Percentiles rank a stretch among this genome's conserved stretches.
These are phyloP conservation scores for Asobara japonica DNA, from an alignment of 1,140 invertebrate genomes.

Conservation along the genomic window DNA sequence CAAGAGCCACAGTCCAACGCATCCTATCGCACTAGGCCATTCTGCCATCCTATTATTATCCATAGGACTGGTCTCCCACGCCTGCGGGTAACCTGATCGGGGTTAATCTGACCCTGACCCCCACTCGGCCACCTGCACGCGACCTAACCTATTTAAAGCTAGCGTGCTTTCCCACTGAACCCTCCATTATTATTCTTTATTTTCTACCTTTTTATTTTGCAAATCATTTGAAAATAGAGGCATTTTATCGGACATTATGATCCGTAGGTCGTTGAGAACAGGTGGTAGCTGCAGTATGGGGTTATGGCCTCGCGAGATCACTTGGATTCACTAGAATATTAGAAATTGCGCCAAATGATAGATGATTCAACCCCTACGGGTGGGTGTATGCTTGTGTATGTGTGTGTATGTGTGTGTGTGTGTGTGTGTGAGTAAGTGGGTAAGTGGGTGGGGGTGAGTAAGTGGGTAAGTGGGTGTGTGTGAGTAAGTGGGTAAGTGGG, in stretches of 20 bases:
- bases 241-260: not conserved
- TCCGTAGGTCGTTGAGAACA: not conserved
- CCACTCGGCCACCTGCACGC: constrained; percentile 47
- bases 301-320: not conserved
- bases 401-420: too few relatives aligned
- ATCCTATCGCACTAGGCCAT: constrained; percentile 37
- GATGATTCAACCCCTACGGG: too few relatives aligned
- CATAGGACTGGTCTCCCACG: constrained; percentile 62
- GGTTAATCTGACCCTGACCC: constrained; percentile 66
- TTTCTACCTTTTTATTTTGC: constrained; percentile 9
- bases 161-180: constrained; percentile 30
- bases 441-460: too few relatives aligned
- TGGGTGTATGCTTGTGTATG: too few relatives aligned
- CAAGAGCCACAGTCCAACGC: not conserved
- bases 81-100: constrained; percentile 63
- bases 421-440: too few relatives aligned
- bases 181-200: constrained; percentile 21
- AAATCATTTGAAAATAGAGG: not conserved
- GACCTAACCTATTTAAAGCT: constrained; percentile 29
- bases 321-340: not conserved
- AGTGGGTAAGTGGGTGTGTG: too few relatives aligned
- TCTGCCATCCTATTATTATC: constrained; percentile 62
- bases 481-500: too few relatives aligned
- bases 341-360: too few relatives aligned
- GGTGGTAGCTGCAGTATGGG: not conserved